phyloP scores from a whole-genome alignment of 1,140 invertebrate genomes.

The Lineus longissimus region DNA sequence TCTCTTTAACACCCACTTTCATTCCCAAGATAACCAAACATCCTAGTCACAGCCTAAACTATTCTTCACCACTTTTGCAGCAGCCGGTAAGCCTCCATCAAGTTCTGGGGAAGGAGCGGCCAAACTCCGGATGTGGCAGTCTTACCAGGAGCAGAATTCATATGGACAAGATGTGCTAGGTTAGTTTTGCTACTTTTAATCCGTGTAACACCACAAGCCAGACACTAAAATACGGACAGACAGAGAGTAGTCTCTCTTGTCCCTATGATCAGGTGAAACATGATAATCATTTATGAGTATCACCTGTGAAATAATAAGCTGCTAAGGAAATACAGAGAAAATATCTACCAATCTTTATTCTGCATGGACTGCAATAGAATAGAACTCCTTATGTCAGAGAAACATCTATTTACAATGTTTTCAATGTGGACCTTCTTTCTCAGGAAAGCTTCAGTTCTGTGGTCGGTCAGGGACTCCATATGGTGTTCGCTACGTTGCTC shows the following conservation, averaged over 20 bases:
- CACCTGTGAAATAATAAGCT: no score
- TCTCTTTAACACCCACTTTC: no score
- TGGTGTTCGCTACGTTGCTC: constrained; percentile 33
- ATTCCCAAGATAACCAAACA: no score
- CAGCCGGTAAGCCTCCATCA: background rate
- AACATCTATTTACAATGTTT: no score
- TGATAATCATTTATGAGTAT: background rate
- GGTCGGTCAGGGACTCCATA: constrained; percentile 35
- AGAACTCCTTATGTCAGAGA: no score
- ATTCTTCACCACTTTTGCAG: no score
- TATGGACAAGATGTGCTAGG: constrained; percentile 32
- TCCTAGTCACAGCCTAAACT: no score
- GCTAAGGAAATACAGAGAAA: no score
- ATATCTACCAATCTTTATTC: no score
- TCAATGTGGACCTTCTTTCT: background rate
- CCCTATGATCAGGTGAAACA: background rate
- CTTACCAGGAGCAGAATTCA: constrained; percentile 26
- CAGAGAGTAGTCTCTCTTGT: background rate
- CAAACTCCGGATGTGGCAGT: constrained; percentile 26
- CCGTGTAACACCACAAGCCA: no score
- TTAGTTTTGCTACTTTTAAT: constrained; percentile 17
- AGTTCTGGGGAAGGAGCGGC: constrained; percentile 12
- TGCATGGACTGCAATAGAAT: no score
- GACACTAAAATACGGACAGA: background rate
- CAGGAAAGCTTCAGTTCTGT: constrained; percentile 36